Percentiles rank a stretch among this genome's conserved stretches.
Evolutionary conservation across 2,113 vertebrate genomes (phyloP).

Genomic region (Elaphurus davidianus): DNA sequence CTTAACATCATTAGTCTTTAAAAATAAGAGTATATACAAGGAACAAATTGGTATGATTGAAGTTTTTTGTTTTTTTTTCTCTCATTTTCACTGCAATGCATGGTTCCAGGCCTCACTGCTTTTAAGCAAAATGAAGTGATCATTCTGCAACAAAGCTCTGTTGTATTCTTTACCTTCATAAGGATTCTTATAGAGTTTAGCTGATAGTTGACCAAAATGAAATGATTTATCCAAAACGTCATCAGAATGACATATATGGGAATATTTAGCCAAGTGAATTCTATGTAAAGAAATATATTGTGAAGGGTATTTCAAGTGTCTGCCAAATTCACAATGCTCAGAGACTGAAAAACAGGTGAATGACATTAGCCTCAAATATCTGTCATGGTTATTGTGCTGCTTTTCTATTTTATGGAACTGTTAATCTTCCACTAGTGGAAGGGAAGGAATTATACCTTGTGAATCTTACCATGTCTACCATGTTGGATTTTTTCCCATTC

Average conservation of each 20-base stretch:
- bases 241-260: not conserved
- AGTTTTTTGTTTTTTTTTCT: not conserved
- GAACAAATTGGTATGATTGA: not conserved
- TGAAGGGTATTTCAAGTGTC: not conserved
- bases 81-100: not conserved
- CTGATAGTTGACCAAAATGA: not conserved
- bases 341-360: not conserved
- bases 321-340: not conserved
- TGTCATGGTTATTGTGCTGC: not conserved
- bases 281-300: not conserved
- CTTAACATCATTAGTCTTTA: not conserved
- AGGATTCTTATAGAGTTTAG: not conserved
- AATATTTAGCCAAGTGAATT: not conserved
- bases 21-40: not conserved
- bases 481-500: not conserved
- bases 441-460: not conserved
- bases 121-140: not conserved
- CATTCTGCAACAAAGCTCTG: not conserved
- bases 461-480: slow-evolving; percentile 11
- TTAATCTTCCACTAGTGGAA: not conserved
- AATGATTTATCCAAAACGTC: not conserved
- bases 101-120: not conserved
- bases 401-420: not conserved
- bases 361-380: not conserved
- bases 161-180: not conserved